phyloP scores from a whole-genome alignment of 2,888 invertebrate genomes.

The Trichogramma evanescens region DNA sequence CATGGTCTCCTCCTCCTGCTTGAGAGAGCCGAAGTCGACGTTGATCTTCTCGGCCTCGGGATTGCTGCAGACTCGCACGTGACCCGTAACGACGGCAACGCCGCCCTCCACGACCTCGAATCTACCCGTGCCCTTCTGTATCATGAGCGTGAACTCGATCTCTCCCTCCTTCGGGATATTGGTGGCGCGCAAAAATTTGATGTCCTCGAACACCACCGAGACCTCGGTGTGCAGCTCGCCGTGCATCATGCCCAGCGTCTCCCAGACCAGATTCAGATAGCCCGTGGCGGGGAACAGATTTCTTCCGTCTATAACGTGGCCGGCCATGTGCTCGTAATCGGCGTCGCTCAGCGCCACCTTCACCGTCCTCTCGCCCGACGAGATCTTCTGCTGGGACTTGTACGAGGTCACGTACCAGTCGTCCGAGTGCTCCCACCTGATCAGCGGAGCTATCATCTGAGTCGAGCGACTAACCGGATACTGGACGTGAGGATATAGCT shows the following conservation, averaged over 20 bases:
- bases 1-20: slow-evolving; percentile 30
- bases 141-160: slow-evolving; percentile 51
- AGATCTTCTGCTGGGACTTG: slow-evolving; percentile 60
- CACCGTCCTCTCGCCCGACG: slow-evolving; percentile 60
- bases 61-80: slow-evolving; percentile 55
- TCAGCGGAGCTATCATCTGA: slow-evolving; percentile 71
- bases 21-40: not conserved
- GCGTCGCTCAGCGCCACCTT: slow-evolving; percentile 58
- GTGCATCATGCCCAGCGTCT: slow-evolving; percentile 62
- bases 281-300: slow-evolving; percentile 79
- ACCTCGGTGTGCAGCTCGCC: slow-evolving; percentile 63
- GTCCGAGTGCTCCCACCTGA: slow-evolving; percentile 80
- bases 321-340: slow-evolving; percentile 64
- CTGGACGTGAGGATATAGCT: slow-evolving; percentile 59
- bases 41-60: slow-evolving; percentile 35
- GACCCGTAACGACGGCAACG: slow-evolving; percentile 64
- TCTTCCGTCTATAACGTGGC: slow-evolving; percentile 80
- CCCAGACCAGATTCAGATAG: slow-evolving; percentile 73
- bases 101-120: slow-evolving; percentile 61
- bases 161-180: slow-evolving; percentile 62
- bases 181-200: slow-evolving; percentile 76
- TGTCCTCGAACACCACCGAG: slow-evolving; percentile 76
- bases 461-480: slow-evolving; percentile 85
- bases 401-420: slow-evolving; percentile 69
- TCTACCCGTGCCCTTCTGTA: slow-evolving; percentile 53